phyloP scores from a whole-genome alignment of 2,888 invertebrate species.

The Synergus gifuensis region DNA sequence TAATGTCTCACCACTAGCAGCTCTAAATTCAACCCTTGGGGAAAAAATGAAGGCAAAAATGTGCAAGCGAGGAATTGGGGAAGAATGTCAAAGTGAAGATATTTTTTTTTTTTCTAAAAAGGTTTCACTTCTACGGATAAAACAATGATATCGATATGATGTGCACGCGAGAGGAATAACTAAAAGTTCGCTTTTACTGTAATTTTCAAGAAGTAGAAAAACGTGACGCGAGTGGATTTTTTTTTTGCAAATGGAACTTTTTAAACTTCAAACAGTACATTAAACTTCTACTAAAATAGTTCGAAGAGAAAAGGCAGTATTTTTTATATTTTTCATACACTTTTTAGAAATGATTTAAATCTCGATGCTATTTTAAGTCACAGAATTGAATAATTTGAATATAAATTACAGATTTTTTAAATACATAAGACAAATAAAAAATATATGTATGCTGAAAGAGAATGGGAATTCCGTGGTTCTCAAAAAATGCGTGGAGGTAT shows the following conservation, averaged over 20 bases:
- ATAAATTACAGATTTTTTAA: background rate
- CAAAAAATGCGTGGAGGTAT: conserved; percentile 17
- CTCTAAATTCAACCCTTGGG: conserved; percentile 3
- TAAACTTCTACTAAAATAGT: no score
- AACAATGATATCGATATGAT: conserved; percentile 15
- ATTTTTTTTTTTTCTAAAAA: conserved; percentile 1
- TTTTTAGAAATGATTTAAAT: background rate
- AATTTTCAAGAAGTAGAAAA: background rate
- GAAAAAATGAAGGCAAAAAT: conserved; percentile 20
- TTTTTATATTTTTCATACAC: no score
- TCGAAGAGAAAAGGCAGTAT: no score
- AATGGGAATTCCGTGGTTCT: background rate
- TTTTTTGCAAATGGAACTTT: background rate
- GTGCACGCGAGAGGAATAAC: conserved; percentile 7
- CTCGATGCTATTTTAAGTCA: background rate
- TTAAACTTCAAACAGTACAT: background rate
- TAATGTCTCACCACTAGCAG: conserved; percentile 4
- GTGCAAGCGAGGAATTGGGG: background rate
- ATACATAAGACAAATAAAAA: background rate
- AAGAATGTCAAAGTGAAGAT: conserved; percentile 9
- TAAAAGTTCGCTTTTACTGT: background rate
- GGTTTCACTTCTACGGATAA: background rate
- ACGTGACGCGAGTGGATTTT: background rate
- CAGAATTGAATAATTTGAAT: background rate
- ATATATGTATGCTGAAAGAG: background rate